These are phyloP conservation scores for Tenthredo notha DNA, from an alignment of 2,888 invertebrate genomes.

Conservation along the genomic window DNA sequence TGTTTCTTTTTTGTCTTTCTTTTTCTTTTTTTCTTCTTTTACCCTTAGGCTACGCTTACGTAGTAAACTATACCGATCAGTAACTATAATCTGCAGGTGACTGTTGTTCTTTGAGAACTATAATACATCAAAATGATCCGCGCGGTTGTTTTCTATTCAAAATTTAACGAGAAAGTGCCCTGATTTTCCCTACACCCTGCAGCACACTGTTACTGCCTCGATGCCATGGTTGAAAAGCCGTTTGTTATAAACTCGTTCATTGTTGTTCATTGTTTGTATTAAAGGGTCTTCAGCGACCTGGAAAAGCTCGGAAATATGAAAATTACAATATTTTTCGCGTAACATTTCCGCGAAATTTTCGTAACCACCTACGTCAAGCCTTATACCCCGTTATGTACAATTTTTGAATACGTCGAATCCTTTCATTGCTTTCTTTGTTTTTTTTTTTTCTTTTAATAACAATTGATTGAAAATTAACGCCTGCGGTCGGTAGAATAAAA, in stretches of 20 bases:
- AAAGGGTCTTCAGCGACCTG: background rate
- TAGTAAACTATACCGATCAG: background rate
- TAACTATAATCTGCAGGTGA: conserved; percentile 28
- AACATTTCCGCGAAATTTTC: too few relatives aligned
- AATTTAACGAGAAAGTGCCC: background rate
- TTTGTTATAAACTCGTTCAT: background rate
- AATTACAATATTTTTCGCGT: background rate
- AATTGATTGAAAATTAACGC: background rate
- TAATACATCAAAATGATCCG: background rate
- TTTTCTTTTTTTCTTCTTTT: background rate
- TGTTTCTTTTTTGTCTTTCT: background rate
- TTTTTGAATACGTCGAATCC: background rate
- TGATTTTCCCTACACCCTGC: background rate
- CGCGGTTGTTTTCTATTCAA: conserved; percentile 5
- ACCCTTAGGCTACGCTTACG: background rate
- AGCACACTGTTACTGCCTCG: background rate
- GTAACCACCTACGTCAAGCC: too few relatives aligned
- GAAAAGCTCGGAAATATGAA: background rate
- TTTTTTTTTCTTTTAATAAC: background rate
- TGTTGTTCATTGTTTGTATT: background rate
- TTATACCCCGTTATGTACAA: too few relatives aligned
- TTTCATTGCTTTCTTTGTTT: background rate
- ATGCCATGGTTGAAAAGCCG: background rate
- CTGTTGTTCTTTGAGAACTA: conserved; percentile 5
- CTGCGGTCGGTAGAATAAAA: background rate